Evolutionary conservation across 2,888 invertebrate species (phyloP).

Genomic region (Meteorus cinctellus): DNA sequence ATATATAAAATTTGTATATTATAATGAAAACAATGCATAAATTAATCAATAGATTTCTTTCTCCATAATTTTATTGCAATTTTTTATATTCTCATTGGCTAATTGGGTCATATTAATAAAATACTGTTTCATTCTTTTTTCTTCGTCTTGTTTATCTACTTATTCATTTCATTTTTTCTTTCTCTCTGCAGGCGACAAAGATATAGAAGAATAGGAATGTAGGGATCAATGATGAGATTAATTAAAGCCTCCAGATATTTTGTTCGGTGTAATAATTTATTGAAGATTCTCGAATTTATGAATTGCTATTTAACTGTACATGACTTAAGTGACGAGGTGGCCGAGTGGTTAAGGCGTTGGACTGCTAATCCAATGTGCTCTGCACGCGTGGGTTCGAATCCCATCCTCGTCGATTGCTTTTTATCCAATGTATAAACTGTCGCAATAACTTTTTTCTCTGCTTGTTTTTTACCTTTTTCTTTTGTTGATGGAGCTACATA

Average conservation of each 20-base stretch:
- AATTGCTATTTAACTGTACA: neutral
- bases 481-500: neutral
- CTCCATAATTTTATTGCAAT: too few species aligned
- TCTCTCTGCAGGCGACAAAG: too few species aligned
- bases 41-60: too few species aligned
- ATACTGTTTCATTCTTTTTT: too few species aligned
- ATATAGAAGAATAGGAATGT: too few species aligned
- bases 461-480: neutral
- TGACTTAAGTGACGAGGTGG: slow-evolving; percentile 68
- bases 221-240: neutral
- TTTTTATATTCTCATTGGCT: too few species aligned
- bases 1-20: too few species aligned
- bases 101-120: too few species aligned
- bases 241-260: neutral
- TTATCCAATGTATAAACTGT: slow-evolving; percentile 47
- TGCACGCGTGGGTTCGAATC: slow-evolving; percentile 74
- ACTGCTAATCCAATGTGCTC: slow-evolving; percentile 75
- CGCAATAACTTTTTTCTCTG: neutral
- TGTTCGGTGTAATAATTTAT: neutral
- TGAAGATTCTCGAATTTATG: neutral
- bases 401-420: slow-evolving; percentile 70
- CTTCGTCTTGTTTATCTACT: too few species aligned
- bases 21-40: too few species aligned
- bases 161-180: too few species aligned
- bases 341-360: slow-evolving; percentile 75